Conservation (phyloP, 2,113 vertebrate species). For the Oncorhynchus nerka region DNA sequence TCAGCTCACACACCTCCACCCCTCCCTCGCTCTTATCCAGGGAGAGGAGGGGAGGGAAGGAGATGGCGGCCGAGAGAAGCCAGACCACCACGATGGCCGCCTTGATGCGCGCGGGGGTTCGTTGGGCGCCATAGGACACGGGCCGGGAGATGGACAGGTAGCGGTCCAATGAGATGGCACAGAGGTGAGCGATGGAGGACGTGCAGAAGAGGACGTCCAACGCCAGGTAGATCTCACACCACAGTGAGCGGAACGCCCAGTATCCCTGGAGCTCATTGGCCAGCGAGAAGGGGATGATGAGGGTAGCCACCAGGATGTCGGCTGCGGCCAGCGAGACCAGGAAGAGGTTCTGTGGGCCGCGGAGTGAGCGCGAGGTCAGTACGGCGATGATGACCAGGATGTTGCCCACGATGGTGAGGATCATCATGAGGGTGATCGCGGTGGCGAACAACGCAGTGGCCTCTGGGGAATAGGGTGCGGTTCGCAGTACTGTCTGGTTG, state of each 20-base stretch:
- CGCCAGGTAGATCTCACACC: constrained; percentile 88
- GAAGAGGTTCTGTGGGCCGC: constrained; percentile 77
- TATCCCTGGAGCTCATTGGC: constrained; percentile 85
- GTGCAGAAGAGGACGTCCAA: constrained; percentile 91
- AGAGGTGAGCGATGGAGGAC: constrained; percentile 89
- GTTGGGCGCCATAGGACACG: constrained; percentile 78
- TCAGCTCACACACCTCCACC: constrained; percentile 75
- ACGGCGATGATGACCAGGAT: constrained; percentile 85
- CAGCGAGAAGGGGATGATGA: constrained; percentile 82
- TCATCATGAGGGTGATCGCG: constrained; percentile 80
- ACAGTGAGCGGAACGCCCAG: constrained; percentile 85
- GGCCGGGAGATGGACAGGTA: constrained; percentile 86
- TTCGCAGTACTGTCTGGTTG: constrained; percentile 33
- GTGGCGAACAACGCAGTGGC: constrained; percentile 72
- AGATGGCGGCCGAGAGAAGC: constrained; percentile 85
- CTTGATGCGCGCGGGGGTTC: constrained; percentile 82
- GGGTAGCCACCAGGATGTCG: constrained; percentile 80
- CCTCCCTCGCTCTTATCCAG: constrained; percentile 68
- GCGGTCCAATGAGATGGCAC: constrained; percentile 89
- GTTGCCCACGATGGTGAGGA: constrained; percentile 87
- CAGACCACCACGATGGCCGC: constrained; percentile 82
- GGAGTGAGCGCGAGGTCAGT: constrained; percentile 75
- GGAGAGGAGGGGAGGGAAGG: constrained; percentile 81
- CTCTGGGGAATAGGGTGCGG: constrained; percentile 62
- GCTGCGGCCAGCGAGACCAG: constrained; percentile 80